A percentile compares a stretch with the other conserved stretches of the same genome.
phyloP scores from a whole-genome alignment of 64 coral and sea anemone species.

The Actinia tenebrosa region DNA sequence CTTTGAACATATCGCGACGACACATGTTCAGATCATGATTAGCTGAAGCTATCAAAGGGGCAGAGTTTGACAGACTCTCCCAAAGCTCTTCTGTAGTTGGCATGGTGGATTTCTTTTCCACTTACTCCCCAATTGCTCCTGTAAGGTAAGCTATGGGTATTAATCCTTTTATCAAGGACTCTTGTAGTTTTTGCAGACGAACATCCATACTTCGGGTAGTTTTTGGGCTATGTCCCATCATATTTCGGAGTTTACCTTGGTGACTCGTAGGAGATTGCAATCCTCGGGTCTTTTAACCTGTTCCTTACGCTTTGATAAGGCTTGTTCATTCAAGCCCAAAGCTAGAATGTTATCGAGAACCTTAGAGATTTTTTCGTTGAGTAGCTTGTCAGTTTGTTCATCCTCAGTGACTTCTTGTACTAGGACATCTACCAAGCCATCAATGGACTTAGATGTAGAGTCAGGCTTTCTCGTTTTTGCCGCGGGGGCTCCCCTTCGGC shows the following conservation, averaged over 20 bases:
- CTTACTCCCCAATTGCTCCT: slow-evolving; percentile 12
- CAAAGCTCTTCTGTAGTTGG: slow-evolving; percentile 28
- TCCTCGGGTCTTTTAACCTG: slow-evolving; percentile 1
- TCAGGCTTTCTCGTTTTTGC: neutral
- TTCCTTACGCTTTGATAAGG: slow-evolving; percentile 41
- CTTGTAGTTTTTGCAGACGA: slow-evolving; percentile 37
- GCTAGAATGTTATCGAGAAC: slow-evolving; percentile 33
- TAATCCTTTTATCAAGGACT: slow-evolving; percentile 30
- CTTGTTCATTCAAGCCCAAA: slow-evolving; percentile 39
- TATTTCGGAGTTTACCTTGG: too few species aligned
- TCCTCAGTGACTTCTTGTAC: slow-evolving; percentile 35
- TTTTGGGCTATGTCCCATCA: neutral
- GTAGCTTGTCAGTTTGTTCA: slow-evolving; percentile 15
- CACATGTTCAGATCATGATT: too few species aligned
- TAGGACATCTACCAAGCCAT: slow-evolving; percentile 25
- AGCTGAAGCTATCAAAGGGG: too few species aligned
- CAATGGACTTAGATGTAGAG: neutral
- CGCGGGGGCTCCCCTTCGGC: too few species aligned
- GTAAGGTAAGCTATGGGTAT: slow-evolving; percentile 15
- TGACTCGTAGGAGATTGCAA: too few species aligned
- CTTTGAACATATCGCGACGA: too few species aligned
- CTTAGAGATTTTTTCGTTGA: slow-evolving; percentile 29
- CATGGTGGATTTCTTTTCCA: slow-evolving; percentile 25
- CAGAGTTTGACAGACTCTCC: slow-evolving; percentile 8
- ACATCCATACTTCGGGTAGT: slow-evolving; percentile 45